phyloP scores from a whole-genome alignment of 2,888 invertebrate genomes.

The Pammene fasciana region DNA sequence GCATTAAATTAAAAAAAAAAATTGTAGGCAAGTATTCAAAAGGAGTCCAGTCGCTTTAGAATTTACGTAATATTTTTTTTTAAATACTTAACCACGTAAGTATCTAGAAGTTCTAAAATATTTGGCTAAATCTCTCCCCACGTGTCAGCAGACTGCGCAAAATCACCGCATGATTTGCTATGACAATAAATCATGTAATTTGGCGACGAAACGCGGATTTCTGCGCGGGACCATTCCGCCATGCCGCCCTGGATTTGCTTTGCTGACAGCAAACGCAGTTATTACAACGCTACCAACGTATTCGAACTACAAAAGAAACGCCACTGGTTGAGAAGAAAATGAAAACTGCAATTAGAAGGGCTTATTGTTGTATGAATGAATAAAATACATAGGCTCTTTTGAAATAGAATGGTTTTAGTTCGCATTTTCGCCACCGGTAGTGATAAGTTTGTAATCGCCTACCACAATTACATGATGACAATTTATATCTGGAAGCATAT shows the following conservation, averaged over 20 bases:
- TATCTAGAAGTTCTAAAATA: background rate
- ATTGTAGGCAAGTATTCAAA: no score
- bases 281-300: slow-evolving; percentile 52
- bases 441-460: slow-evolving; percentile 30
- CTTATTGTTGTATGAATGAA: background rate
- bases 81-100: no score
- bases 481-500: slow-evolving; percentile 70
- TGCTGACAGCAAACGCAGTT: slow-evolving; percentile 72
- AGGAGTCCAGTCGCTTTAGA: no score
- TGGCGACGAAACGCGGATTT: slow-evolving; percentile 72
- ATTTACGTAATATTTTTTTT: no score
- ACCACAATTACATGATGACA: slow-evolving; percentile 68
- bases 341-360: slow-evolving; percentile 1
- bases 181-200: slow-evolving; percentile 82
- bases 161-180: slow-evolving; percentile 63
- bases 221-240: slow-evolving; percentile 45
- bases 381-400: slow-evolving; percentile 1
- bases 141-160: slow-evolving; percentile 44
- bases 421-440: slow-evolving; percentile 21
- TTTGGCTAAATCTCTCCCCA: slow-evolving; percentile 45
- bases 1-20: no score
- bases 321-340: background rate
- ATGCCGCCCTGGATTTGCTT: slow-evolving; percentile 65
- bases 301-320: background rate
- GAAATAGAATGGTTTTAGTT: slow-evolving; percentile 3